phyloP scores from a whole-genome alignment of 2,797 vertebrate species.

The Prunella strophiata region DNA sequence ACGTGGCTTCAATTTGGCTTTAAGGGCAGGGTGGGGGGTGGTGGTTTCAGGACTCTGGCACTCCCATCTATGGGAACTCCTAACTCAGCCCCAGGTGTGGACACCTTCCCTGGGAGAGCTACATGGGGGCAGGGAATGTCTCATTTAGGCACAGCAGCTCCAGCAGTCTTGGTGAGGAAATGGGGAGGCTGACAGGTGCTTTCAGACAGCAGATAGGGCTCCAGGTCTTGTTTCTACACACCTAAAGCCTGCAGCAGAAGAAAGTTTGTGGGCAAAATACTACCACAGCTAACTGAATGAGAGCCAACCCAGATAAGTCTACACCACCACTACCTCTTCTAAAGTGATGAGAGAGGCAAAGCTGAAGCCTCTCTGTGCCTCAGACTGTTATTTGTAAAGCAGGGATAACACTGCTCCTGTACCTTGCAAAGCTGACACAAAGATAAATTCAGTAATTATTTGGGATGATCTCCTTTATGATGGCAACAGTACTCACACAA shows the following conservation, averaged over 20 bases:
- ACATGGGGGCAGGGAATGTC: neutral
- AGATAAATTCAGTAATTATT: neutral
- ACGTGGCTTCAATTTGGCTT: neutral
- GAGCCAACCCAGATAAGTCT: neutral
- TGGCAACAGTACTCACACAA: neutral
- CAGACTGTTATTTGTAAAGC: neutral
- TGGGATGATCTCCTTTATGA: neutral
- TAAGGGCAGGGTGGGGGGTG: neutral
- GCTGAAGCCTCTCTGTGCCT: neutral
- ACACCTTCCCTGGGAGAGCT: neutral
- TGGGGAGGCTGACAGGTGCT: neutral
- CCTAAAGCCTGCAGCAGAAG: neutral
- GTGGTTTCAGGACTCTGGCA: neutral
- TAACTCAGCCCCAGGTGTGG: neutral
- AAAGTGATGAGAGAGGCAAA: neutral
- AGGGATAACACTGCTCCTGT: neutral
- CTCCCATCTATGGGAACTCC: neutral
- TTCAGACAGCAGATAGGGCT: neutral
- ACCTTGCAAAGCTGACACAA: neutral
- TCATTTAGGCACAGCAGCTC: neutral
- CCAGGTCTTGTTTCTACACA: neutral
- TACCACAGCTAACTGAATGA: neutral
- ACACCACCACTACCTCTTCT: neutral
- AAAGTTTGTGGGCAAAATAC: neutral
- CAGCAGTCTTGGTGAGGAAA: neutral